Base-by-base conservation (phyloP, 2,888 invertebrate genomes). In the Apantesis nais region DNA sequence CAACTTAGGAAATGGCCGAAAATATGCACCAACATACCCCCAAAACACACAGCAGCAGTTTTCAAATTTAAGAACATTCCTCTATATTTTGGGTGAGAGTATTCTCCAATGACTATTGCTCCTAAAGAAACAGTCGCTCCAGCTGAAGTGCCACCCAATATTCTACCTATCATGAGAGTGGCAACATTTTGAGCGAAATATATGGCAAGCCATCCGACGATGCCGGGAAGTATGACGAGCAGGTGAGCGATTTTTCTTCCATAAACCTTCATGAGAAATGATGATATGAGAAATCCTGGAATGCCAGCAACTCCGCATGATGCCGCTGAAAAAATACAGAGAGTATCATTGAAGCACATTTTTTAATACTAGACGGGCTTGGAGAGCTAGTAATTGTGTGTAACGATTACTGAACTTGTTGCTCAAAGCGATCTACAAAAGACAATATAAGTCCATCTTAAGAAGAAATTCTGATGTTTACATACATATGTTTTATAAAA, bases 41-140 rank as follows among this genome's bases (percentile, higher is more conserved):
- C 92, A 0, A 90, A 22, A 41, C 87, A 88, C 0, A 89, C 84
- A 0, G 86, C 78, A 2, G 90, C 85, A 1, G 91, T 90, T 74
- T 92, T 92, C 0, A 92, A 71, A 68, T 90, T 91, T 0, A 93
- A 74, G 39, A 90, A 92, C 58, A 89, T 86, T 29, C 91, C 91
- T 75, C 93, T 83, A 67, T 89, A 82, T 31, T 82, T 81, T 0
- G 92, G 92, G 16, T 85, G 83, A 0, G 86, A 83, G 66, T 89
- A 92, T 75, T 93, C 92, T 58, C 91, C 91, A 0, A 93, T 88
- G 3, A 89, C 84, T 0, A 92, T 84, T 1, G 90, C 89, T 67
- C 89, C 90, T 19, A 91, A 71, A 0, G 85, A 78, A 0, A 86
- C 83, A 0, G 87, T 85, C 0, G 84, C 85, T 39, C 88, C 89